Evolutionary conservation across 2,888 invertebrate genomes (phyloP), one percentile per base, ranked within the genome.

Genomic region (Eupithecia insigniata): DNA sequence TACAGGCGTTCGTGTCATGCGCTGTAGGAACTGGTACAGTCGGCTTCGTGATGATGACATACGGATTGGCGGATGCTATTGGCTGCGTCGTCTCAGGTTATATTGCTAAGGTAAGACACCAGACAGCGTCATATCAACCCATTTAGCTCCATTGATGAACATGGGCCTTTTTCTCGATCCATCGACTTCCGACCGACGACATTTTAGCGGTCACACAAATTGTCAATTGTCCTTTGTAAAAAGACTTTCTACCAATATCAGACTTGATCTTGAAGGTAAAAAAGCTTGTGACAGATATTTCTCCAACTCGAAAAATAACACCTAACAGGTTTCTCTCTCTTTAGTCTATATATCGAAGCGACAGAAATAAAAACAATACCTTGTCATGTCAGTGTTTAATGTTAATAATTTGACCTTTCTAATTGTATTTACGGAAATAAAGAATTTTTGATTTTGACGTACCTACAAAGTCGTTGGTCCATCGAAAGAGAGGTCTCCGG

Each of bases 1-100:
- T 89, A 5, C 89, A 95, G 95, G 92, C 95, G 26, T 95, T 94
- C 80, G 94, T 96, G 10, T 94, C 95, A 0, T 95, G 95, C 70
- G 93, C 95, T 0, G 92, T 95, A 76, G 95, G 96, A 0, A 95
- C 96, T 0, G 94, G 95, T 22, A 95, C 95, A 64, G 96, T 97
- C 0, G 96, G 97, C 0, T 96, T 95, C 81, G 95, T 96, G 16
- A 95, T 96, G 95, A 95, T 96, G 85, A 95, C 95, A 43, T 96
- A 94, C 80, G 96, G 96, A 0, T 83, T 96, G 0, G 93, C 94
- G 0, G 95, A 96, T 73, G 96, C 96, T 0, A 78, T 96, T 3
- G 95, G 96, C 30, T 96, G 96, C 34, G 88, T 92, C 12, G 78
- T 91, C 67, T 91, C 92, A 2, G 92, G 93, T 32, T 93, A 81